phyloP scores from a whole-genome alignment of 2,797 vertebrate genomes.

The Artibeus lituratus region DNA sequence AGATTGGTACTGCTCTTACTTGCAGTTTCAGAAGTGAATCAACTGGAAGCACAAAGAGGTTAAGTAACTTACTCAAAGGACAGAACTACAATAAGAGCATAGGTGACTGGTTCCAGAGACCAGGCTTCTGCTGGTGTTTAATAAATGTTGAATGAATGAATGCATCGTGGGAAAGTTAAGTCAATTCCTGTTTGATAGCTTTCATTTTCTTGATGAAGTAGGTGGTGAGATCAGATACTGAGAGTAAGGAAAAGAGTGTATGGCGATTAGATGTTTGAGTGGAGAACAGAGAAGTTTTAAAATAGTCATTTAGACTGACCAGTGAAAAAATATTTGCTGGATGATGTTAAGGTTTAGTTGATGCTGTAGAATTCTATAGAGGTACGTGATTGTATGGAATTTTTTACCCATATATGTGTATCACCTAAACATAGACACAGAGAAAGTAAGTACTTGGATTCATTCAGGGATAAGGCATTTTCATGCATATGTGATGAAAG shows the following conservation, averaged over 20 bases:
- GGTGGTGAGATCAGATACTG: not conserved
- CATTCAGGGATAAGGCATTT: not conserved
- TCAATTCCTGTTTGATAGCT: not conserved
- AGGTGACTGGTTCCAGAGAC: not conserved
- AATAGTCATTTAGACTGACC: not conserved
- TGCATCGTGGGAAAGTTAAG: slow-evolving; percentile 16
- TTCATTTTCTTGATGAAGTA: slow-evolving; percentile 36
- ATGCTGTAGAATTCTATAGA: not conserved
- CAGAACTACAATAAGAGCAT: not conserved
- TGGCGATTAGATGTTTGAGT: slow-evolving; percentile 27
- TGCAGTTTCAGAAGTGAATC: slow-evolving; percentile 16
- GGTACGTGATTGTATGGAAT: not conserved
- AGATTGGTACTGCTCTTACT: not conserved
- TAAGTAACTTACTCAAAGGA: not conserved
- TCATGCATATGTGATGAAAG: not conserved
- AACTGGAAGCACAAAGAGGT: not conserved
- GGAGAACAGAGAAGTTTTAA: slow-evolving; percentile 12
- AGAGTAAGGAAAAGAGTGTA: not conserved
- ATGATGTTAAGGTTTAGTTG: not conserved
- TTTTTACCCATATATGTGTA: not conserved
- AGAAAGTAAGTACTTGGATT: not conserved
- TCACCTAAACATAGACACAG: not conserved
- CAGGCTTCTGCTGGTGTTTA: not conserved
- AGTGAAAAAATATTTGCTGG: slow-evolving; percentile 3
- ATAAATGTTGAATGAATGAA: not conserved